Evolutionary conservation across 2,797 vertebrate species (phyloP).

Genomic region (Heteromormyrus szaboi): DNA sequence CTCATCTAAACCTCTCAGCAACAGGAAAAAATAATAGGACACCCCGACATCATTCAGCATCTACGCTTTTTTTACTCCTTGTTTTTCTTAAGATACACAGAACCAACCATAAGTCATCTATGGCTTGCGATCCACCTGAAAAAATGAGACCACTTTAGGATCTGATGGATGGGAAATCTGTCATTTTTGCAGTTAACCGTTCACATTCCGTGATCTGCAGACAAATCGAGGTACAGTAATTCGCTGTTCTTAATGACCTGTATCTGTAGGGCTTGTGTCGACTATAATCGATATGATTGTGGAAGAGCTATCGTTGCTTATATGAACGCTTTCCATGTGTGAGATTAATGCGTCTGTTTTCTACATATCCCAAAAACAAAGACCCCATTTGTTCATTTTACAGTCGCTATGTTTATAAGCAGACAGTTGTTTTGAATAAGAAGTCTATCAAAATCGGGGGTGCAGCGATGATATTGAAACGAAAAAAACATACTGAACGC

Average conservation of each 20-base stretch:
- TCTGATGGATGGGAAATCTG: slow-evolving; percentile 61
- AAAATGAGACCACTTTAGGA: slow-evolving; percentile 47
- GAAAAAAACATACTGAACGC: neutral
- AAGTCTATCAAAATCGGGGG: neutral
- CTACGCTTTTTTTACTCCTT: neutral
- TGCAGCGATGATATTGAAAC: neutral
- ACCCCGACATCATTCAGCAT: slow-evolving; percentile 19
- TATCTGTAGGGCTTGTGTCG: neutral
- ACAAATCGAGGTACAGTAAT: slow-evolving; percentile 63
- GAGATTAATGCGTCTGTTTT: neutral
- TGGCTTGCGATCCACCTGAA: slow-evolving; percentile 26
- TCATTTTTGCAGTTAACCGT: slow-evolving; percentile 62
- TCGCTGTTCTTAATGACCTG: neutral
- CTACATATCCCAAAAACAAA: slow-evolving; percentile 19
- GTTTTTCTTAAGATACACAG: slow-evolving; percentile 4
- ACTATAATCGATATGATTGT: neutral
- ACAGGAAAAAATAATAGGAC: slow-evolving; percentile 37
- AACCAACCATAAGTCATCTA: slow-evolving; percentile 1
- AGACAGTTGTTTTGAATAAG: neutral
- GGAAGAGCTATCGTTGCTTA: neutral
- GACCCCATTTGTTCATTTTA: slow-evolving; percentile 26
- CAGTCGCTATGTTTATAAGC: slow-evolving; percentile 12
- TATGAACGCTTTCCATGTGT: neutral
- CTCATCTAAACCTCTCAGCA: slow-evolving; percentile 55
- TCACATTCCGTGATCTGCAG: slow-evolving; percentile 54